Conservation (phyloP, 1,140 invertebrate species). For the Drosophila equinoxialis region DNA sequence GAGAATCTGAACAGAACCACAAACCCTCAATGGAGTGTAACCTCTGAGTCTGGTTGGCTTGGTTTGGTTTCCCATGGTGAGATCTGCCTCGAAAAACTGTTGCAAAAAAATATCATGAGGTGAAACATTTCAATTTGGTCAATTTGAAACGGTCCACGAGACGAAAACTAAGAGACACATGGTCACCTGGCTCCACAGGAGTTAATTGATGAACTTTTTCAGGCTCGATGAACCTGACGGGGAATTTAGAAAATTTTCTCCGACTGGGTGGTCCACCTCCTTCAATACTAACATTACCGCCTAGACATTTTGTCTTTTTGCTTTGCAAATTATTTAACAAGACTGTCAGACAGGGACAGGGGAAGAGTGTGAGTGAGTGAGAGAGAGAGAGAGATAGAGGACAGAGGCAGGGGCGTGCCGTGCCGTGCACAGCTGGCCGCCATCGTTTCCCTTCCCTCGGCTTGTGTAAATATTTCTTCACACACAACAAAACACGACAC, state of each 20-base stretch:
- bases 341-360: background rate
- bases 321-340: constrained; percentile 60
- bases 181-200: constrained; percentile 58
- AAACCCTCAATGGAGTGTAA: background rate
- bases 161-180: background rate
- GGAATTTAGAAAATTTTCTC: background rate
- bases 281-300: constrained; percentile 16
- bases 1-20: too few species aligned
- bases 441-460: constrained; percentile 37
- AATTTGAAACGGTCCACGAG: constrained; percentile 25
- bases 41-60: background rate
- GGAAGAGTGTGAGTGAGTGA: background rate
- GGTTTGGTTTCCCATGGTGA: background rate
- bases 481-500: constrained; percentile 48
- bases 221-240: constrained; percentile 22
- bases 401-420: constrained; percentile 65
- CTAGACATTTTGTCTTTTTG: constrained; percentile 70
- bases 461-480: constrained; percentile 77
- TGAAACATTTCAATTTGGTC: constrained; percentile 22
- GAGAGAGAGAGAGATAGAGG: constrained; percentile 42
- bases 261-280: constrained; percentile 69
- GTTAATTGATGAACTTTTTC: constrained; percentile 59
- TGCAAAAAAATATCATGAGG: constrained; percentile 12
- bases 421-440: constrained; percentile 59
- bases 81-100: background rate